A percentile compares a stretch with the other conserved stretches of the same genome.
Evolutionary conservation across 2,888 invertebrate species (phyloP).

Genomic region (Bibio marci): DNA sequence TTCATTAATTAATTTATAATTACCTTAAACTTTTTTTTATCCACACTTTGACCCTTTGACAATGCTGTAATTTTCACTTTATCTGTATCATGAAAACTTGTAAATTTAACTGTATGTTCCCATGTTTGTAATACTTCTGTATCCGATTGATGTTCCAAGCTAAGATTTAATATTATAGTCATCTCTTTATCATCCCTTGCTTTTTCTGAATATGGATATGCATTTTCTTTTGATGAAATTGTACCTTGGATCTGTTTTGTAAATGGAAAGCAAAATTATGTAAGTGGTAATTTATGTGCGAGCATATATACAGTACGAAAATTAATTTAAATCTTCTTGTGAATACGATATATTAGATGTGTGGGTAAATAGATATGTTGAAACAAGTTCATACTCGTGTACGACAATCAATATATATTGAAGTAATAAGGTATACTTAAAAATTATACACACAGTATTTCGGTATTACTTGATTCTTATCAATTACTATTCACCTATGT

Average conservation of each 20-base stretch:
- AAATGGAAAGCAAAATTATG: not conserved
- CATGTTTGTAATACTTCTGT: not conserved
- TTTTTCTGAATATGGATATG: not conserved
- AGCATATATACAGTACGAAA: too few species aligned
- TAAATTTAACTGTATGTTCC: not conserved
- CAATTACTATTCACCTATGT: too few species aligned
- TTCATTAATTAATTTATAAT: too few species aligned
- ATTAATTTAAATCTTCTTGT: too few species aligned
- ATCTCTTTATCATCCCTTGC: not conserved
- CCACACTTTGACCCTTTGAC: not conserved
- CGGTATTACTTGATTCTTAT: too few species aligned
- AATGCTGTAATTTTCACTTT: not conserved
- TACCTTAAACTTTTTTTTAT: too few species aligned
- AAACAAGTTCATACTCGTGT: too few species aligned
- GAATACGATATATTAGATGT: too few species aligned
- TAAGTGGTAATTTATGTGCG: not conserved
- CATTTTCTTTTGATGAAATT: not conserved
- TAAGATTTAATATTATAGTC: slow-evolving; percentile 1
- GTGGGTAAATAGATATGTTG: too few species aligned
- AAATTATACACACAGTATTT: too few species aligned
- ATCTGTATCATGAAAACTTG: not conserved
- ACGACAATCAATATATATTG: too few species aligned
- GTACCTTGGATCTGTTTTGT: not conserved
- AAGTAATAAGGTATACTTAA: too few species aligned
- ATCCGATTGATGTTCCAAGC: slow-evolving; percentile 1